A percentile compares a stretch with the other conserved stretches of the same genome.
These are phyloP conservation scores for Trematocara marginatum DNA, from an alignment of 2,113 vertebrate species.

Conservation along the genomic window DNA sequence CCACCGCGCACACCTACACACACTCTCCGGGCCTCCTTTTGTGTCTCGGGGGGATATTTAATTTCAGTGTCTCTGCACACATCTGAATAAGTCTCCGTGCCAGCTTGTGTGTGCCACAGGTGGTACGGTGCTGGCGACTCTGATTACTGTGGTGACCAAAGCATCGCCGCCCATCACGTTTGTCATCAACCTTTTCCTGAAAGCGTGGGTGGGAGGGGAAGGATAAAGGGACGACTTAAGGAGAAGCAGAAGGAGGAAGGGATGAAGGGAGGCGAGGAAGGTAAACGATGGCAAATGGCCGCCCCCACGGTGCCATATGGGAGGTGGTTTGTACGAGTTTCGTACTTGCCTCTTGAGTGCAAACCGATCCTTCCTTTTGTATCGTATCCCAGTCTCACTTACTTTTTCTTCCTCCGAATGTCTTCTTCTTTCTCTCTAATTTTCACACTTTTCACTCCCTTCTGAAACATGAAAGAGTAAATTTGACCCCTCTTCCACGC, in stretches of 20 bases:
- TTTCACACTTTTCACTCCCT: background rate
- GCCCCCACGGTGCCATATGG: slow-evolving; percentile 66
- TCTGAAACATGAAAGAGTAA: background rate
- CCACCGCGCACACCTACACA: slow-evolving; percentile 52
- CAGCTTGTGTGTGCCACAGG: slow-evolving; percentile 38
- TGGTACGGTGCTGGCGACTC: slow-evolving; percentile 37
- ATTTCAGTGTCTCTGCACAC: slow-evolving; percentile 44
- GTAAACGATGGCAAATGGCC: slow-evolving; percentile 38
- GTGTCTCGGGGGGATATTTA: slow-evolving; percentile 54
- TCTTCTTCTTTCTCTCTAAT: background rate
- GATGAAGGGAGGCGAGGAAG: slow-evolving; percentile 17
- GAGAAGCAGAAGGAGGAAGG: slow-evolving; percentile 15
- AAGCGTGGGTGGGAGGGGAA: slow-evolving; percentile 52
- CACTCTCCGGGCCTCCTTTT: slow-evolving; percentile 33
- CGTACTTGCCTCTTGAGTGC: slow-evolving; percentile 20
- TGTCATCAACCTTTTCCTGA: slow-evolving; percentile 56
- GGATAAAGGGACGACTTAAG: slow-evolving; percentile 13
- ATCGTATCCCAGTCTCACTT: background rate
- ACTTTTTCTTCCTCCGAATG: background rate
- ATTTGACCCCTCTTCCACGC: background rate
- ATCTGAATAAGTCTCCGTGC: background rate
- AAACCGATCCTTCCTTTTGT: slow-evolving; percentile 36
- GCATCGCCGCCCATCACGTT: slow-evolving; percentile 40
- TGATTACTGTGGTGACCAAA: slow-evolving; percentile 57
- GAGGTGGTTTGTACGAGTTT: slow-evolving; percentile 45